Base-by-base conservation (phyloP, 2,888 invertebrate species). In the Drosophila neonasuta region DNA sequence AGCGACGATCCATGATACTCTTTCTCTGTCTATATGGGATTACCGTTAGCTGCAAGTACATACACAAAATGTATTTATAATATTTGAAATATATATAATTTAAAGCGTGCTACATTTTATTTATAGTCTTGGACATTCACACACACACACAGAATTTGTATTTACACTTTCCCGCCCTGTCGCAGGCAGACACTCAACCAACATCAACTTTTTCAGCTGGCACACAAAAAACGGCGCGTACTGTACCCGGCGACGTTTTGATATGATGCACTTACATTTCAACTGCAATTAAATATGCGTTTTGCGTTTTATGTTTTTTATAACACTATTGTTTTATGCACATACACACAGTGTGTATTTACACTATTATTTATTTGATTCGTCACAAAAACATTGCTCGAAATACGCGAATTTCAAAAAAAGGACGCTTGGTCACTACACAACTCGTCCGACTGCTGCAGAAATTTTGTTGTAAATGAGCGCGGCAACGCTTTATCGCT, bases 91-190 rank as follows among this genome's bases (percentile, higher is more conserved):
- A 41, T 44, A 42, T 61, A 50, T 64, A 50, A 59, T 46, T 57
- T 48, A 42, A 56, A 50, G 50, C 58, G 76, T 24, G 67, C 71
- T 74, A 64, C 50, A 64, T 81, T 68, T 77, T 86, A 84, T 82
- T 85, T 77, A 70, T 87, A 85, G 82, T 68, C 49, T 51, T 15
- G 50, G 44, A 65, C 52, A 41, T 32, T 20, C 30, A 56, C 36
- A 52, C 68, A 49, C 56, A 50, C 39, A 57, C n/a, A 36, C 42
- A 17, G 34, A 42, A 55, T 59, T 63, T 68, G 17, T 66, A 61
- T 80, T 79, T 71, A 72, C 71, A 74, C 63, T 83, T 80, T 83
- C 64, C 74, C 75, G 76, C 72, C 71, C 71, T 60, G 49, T 49
- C 60, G 65, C 39, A 63, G 59, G 59, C 50, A 24, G 54, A 24